Conservation (phyloP, 2,113 vertebrate genomes). For the Marmota monax region DNA sequence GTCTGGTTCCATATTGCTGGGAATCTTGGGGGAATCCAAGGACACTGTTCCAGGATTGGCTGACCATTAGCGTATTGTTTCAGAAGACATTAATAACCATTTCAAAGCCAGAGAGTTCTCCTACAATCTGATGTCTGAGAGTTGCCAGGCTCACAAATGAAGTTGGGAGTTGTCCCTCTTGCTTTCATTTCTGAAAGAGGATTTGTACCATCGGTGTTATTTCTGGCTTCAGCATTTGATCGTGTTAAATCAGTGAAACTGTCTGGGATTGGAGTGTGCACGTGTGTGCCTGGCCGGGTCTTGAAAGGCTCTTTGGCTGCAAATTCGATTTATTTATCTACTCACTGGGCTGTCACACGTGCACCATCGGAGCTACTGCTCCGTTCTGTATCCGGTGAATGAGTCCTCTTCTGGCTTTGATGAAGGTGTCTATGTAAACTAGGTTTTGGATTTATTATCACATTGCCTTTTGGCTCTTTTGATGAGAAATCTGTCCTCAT, state of each 20-base stretch:
- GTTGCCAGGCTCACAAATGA: neutral
- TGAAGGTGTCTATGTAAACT: conserved; percentile 43
- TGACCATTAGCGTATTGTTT: too few species aligned
- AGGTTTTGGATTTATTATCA: conserved; percentile 9
- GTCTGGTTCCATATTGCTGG: too few species aligned
- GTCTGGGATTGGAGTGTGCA: neutral
- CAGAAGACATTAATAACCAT: too few species aligned
- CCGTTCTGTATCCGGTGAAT: neutral
- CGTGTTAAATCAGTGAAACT: neutral
- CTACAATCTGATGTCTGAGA: neutral
- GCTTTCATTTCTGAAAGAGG: neutral
- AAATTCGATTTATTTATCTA: neutral
- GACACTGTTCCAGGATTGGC: too few species aligned
- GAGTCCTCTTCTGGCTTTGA: neutral
- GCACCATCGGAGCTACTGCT: neutral
- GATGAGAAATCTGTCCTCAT: conserved; percentile 27
- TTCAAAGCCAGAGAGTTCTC: neutral
- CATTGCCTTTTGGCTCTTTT: neutral
- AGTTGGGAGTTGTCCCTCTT: neutral
- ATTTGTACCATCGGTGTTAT: neutral
- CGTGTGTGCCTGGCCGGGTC: fast-evolving
- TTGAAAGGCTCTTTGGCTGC: neutral
- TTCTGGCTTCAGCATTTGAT: neutral
- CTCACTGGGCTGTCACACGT: neutral
- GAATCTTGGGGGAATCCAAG: too few species aligned